These are phyloP conservation scores for Scaptomyza reducta DNA, from an alignment of 2,888 invertebrate genomes.

Conservation along the genomic window DNA sequence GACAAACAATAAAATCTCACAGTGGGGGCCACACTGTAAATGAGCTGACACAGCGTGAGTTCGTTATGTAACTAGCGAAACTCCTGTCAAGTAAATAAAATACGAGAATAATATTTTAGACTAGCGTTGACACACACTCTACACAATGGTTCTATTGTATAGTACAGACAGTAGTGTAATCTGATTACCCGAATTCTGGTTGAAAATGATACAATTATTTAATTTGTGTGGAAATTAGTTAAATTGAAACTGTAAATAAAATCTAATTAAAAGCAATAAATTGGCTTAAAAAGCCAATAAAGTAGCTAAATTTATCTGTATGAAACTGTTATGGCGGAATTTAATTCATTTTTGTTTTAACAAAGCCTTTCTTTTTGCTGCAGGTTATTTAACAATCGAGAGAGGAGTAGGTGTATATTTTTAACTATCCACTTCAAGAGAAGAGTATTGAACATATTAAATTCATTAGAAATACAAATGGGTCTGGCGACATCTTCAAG, in stretches of 20 bases:
- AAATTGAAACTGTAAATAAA: constrained; percentile 12
- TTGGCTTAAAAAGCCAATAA: background rate
- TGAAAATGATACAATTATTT: constrained; percentile 15
- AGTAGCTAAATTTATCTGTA: background rate
- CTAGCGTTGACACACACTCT: background rate
- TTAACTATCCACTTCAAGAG: background rate
- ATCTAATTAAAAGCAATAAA: background rate
- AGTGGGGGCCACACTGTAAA: constrained; percentile 21
- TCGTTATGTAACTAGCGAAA: constrained; percentile 34
- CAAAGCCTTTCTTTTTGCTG: no score
- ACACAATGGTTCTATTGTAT: background rate
- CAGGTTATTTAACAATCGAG: background rate
- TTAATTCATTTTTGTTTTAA: no score
- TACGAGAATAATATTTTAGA: constrained; percentile 31
- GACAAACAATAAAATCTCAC: constrained; percentile 42
- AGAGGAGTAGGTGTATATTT: background rate
- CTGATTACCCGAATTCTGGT: constrained; percentile 3
- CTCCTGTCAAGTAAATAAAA: constrained; percentile 33
- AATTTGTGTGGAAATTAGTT: constrained; percentile 1
- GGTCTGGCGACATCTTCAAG: constrained; percentile 64
- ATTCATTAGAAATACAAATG: constrained; percentile 73
- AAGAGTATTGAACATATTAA: constrained; percentile 32
- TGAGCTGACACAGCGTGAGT: constrained; percentile 45
- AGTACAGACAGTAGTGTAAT: constrained; percentile 11
- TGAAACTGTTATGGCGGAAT: background rate